Percentiles rank a stretch among this genome's conserved stretches.
These are phyloP conservation scores for Drosophila willistoni DNA, from an alignment of 1,140 invertebrate species.

Conservation along the genomic window DNA sequence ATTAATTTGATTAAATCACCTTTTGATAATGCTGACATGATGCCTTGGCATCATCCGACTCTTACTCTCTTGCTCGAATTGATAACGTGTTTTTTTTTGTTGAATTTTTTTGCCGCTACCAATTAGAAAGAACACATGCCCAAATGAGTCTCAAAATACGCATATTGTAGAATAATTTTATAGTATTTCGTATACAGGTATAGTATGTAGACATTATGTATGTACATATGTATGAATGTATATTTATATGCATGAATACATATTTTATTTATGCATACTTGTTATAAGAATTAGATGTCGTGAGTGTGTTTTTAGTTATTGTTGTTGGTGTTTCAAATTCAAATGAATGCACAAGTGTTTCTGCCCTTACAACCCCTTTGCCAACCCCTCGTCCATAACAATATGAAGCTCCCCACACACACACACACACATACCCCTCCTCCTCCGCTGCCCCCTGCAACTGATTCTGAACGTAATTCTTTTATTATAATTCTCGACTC, in stretches of 20 bases:
- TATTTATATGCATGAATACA: not conserved
- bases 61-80: constrained; percentile 18
- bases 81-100: constrained; percentile 38
- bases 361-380: not conserved
- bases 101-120: not conserved
- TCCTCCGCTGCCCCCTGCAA: not conserved
- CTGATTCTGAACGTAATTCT: constrained; percentile 28
- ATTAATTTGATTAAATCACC: not conserved
- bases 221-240: not conserved
- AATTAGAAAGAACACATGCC: constrained; percentile 14
- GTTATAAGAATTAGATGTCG: constrained; percentile 22
- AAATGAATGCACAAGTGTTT: constrained; percentile 4
- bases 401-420: no score
- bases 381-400: not conserved
- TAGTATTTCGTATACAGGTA: not conserved
- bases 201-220: not conserved
- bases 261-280: constrained; percentile 6
- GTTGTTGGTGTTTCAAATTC: not conserved
- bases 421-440: not conserved
- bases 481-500: constrained; percentile 18
- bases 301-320: constrained; percentile 3
- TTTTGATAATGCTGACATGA: not conserved
- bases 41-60: not conserved
- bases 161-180: constrained; percentile 13
- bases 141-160: constrained; percentile 12